A percentile compares a stretch with the other conserved stretches of the same genome.
phyloP scores from a whole-genome alignment of 2,888 invertebrate species.

The Tinea semifulvella region DNA sequence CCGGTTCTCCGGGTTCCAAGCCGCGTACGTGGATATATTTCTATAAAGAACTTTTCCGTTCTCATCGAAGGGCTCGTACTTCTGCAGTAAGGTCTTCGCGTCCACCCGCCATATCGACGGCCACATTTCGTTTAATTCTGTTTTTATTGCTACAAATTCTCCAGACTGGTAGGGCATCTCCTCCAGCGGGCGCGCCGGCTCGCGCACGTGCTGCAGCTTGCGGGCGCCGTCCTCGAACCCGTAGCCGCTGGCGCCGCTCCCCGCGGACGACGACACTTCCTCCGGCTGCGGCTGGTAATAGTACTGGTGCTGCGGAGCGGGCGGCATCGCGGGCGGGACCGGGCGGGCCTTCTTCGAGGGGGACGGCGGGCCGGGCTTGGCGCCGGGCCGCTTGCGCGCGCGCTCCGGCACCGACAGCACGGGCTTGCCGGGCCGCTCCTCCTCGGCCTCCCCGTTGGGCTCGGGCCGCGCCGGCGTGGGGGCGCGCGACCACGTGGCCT shows the following conservation, averaged over 20 bases:
- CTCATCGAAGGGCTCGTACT: slow-evolving; percentile 84
- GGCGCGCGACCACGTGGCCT: slow-evolving; percentile 71
- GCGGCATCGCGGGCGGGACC: slow-evolving; percentile 42
- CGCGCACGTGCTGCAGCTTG: too few relatives aligned
- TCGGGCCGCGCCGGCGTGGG: slow-evolving; percentile 50
- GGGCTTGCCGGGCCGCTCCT: slow-evolving; percentile 55
- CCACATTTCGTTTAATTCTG: slow-evolving; percentile 82
- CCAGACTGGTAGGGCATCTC: slow-evolving; percentile 80
- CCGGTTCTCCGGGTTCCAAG: slow-evolving; percentile 85
- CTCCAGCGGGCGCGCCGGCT: slow-evolving; percentile 52
- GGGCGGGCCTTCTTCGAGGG: slow-evolving; percentile 23
- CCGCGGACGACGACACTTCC: slow-evolving; percentile 69
- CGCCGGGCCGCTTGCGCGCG: slow-evolving; percentile 48
- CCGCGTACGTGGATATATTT: slow-evolving; percentile 90
- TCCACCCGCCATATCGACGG: slow-evolving; percentile 93
- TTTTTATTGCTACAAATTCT: slow-evolving; percentile 87
- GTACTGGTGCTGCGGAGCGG: slow-evolving; percentile 60
- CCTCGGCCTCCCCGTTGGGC: slow-evolving; percentile 57
- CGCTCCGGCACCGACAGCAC: slow-evolving; percentile 63
- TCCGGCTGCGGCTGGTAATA: slow-evolving; percentile 67
- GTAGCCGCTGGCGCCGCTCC: too few relatives aligned
- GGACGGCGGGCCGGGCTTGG: slow-evolving; percentile 45
- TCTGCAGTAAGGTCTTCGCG: slow-evolving; percentile 82
- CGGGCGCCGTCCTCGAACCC: too few relatives aligned
- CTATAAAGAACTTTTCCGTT: slow-evolving; percentile 84